Evolutionary conservation across 2,888 invertebrate genomes (phyloP).

Genomic region (Phytoseiulus persimilis): DNA sequence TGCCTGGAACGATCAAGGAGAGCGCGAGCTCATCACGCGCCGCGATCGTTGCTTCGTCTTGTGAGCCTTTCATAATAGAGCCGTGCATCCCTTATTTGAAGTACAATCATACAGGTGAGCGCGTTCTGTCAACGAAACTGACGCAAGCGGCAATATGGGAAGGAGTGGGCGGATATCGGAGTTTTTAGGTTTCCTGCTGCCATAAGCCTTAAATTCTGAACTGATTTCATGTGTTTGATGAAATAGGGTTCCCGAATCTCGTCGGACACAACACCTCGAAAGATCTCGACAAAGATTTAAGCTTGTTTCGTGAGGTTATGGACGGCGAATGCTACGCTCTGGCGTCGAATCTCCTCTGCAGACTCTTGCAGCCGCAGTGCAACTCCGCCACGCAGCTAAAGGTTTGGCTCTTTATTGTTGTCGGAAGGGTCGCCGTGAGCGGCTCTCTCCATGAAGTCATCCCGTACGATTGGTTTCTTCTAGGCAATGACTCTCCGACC

Average conservation of each 20-base stretch:
- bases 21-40: neutral
- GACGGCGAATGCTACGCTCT: conserved; percentile 29
- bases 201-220: neutral
- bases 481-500: neutral
- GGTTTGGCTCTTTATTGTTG: neutral
- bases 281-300: conserved; percentile 21
- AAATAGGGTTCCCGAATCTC: conserved; percentile 22
- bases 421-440: too few relatives aligned
- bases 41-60: neutral
- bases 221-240: neutral
- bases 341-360: neutral
- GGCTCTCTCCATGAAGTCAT: too few relatives aligned
- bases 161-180: too few relatives aligned
- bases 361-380: conserved; percentile 14
- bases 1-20: neutral
- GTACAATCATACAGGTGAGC: conserved; percentile 34
- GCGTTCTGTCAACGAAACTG: neutral
- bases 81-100: neutral
- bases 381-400: neutral
- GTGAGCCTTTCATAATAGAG: conserved; percentile 9
- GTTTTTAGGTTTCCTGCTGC: too few relatives aligned
- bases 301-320: conserved; percentile 25
- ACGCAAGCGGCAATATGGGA: neutral
- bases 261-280: conserved; percentile 22
- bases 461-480: too few relatives aligned